phyloP scores from a whole-genome alignment of 2,888 invertebrate species.

The Belgica antarctica region DNA sequence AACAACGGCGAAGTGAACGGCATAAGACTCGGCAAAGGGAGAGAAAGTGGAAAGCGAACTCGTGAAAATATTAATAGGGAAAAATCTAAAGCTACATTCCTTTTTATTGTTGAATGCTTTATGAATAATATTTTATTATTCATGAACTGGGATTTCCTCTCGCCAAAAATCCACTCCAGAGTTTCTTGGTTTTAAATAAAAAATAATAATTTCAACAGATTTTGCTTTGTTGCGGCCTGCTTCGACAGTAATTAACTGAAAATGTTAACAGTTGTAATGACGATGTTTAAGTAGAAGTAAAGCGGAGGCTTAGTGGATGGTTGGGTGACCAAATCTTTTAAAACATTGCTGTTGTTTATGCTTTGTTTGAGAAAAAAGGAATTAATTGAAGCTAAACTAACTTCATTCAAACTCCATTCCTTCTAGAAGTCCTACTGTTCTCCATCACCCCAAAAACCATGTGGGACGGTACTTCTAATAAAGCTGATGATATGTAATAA shows the following conservation, averaged over 20 bases:
- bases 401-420: no score
- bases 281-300: slow-evolving; percentile 24
- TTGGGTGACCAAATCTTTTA: background rate
- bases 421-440: no score
- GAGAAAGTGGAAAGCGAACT: background rate
- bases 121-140: slow-evolving; percentile 44
- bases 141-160: slow-evolving; percentile 41
- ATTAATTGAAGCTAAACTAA: no score
- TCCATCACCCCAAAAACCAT: no score
- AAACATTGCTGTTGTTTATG: no score
- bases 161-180: background rate
- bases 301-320: background rate
- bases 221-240: slow-evolving; percentile 1
- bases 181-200: background rate
- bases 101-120: slow-evolving; percentile 44
- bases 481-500: no score
- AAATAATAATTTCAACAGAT: background rate
- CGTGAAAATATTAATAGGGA: slow-evolving; percentile 36
- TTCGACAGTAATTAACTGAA: slow-evolving; percentile 29
- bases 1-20: slow-evolving; percentile 31
- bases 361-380: no score
- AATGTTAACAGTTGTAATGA: slow-evolving; percentile 18
- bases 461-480: no score
- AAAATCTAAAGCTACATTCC: slow-evolving; percentile 42
- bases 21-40: background rate